Conservation (phyloP, 2,888 invertebrate species). For the Tachina fera region DNA sequence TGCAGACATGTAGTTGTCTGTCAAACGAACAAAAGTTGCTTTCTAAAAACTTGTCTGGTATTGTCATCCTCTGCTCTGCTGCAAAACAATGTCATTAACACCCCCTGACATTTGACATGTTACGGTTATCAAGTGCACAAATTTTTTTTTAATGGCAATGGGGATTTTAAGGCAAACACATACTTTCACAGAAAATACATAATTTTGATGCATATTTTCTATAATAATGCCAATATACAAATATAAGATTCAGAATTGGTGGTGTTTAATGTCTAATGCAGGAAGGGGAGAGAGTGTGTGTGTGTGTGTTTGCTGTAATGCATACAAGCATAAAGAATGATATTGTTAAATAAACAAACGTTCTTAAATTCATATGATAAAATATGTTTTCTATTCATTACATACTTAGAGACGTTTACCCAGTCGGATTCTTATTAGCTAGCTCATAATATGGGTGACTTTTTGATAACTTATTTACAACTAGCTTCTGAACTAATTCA, state of each 20-base stretch:
- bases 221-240: constrained; percentile 23
- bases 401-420: neutral
- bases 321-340: constrained; percentile 60
- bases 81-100: constrained; percentile 54
- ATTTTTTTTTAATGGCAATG: neutral
- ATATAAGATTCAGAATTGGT: neutral
- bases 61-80: neutral
- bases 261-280: neutral
- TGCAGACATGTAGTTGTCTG: constrained; percentile 42
- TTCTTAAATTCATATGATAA: constrained; percentile 6
- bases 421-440: too few species aligned
- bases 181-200: constrained; percentile 5
- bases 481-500: too few species aligned
- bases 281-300: too few species aligned
- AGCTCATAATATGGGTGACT: too few species aligned
- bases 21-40: constrained; percentile 6
- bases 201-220: constrained; percentile 58
- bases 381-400: constrained; percentile 6
- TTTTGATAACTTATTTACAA: too few species aligned
- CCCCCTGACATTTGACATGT: constrained; percentile 64
- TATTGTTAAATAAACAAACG: constrained; percentile 62
- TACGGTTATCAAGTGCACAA: constrained; percentile 4
- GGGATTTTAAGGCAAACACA: constrained; percentile 31
- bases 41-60: constrained; percentile 33
- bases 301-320: neutral